Conservation (phyloP, 2,113 vertebrate species). For the Rhinopomastus cyanomelas region DNA sequence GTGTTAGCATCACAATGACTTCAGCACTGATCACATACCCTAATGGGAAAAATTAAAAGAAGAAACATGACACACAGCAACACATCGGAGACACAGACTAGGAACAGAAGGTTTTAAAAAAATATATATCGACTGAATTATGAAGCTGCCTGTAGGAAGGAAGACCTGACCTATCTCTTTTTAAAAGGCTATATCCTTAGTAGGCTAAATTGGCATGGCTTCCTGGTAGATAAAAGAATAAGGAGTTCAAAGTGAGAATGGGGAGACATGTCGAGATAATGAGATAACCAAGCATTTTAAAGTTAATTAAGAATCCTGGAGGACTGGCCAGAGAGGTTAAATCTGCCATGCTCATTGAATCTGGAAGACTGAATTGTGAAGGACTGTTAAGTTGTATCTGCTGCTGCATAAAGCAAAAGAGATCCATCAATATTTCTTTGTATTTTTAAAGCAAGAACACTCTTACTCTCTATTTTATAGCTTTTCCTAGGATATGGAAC, state of each 20-base stretch:
- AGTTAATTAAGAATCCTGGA: not conserved
- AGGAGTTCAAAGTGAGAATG: not conserved
- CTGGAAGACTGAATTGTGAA: not conserved
- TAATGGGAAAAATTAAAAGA: not conserved
- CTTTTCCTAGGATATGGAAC: not conserved
- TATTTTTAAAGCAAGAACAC: not conserved
- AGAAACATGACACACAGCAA: not conserved
- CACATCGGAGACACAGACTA: not conserved
- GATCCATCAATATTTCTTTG: not conserved
- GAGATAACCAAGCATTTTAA: not conserved
- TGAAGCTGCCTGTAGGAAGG: not conserved
- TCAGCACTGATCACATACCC: not conserved
- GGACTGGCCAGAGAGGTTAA: not conserved
- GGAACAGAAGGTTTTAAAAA: no score
- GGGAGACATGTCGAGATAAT: not conserved
- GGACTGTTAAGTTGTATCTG: not conserved
- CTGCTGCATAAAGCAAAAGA: not conserved
- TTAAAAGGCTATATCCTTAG: not conserved
- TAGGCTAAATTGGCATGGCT: not conserved
- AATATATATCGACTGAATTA: not conserved
- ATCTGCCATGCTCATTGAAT: not conserved
- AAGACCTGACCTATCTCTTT: accelerated
- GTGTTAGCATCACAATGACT: not conserved
- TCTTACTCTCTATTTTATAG: not conserved
- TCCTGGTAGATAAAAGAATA: not conserved